Evolutionary conservation across 2,888 invertebrate species (phyloP), one percentile per base, ranked within the genome.

Genomic region (Plebejus anna): DNA sequence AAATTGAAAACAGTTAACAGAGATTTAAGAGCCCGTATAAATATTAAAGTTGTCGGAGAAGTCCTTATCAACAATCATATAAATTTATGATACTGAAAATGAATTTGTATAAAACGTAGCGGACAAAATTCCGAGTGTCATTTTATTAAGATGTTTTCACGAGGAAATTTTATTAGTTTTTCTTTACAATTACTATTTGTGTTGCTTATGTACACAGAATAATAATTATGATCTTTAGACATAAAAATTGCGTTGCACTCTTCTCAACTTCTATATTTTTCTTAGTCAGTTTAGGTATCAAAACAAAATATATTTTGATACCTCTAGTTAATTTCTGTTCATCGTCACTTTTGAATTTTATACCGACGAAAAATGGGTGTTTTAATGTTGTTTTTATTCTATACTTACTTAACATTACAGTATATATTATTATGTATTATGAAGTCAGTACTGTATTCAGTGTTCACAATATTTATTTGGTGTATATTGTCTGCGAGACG

Each of bases 81-180:
- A 66, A 66, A 36, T 66, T 66, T 66, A 66, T 66, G 32, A 66
- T 32, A 32, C 66, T 66, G 66, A 66, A 66, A 66, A 66, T 66
- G 32, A 66, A 32, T 66, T 66, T 36, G 66, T 66, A 32, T 4
- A 13, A 66, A 66, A 66, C 11, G 36, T 32, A 36, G 32, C 32
- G 32, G 32, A 61, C 5, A 32, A 66, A 66, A 66, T 66, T 32
- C 36, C 16, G 13, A 66, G 32, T 32, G 22, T 36, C 13, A 66
- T 66, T 66, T 66, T 16, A 66, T 36, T 11, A 16, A 66, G 66
- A 66, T 36, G 66, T 32, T 66, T 66, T 32, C 36, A 66, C 32
- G 66, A 66, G 55, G 16, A 16, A 55, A 59, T 22, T 59, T 59
- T 59, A 59, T 22, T 7, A 59, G 59, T 2, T 7, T 22, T 22